Conservation (phyloP, 1,140 invertebrate genomes). For the Drosophila hydei region DNA sequence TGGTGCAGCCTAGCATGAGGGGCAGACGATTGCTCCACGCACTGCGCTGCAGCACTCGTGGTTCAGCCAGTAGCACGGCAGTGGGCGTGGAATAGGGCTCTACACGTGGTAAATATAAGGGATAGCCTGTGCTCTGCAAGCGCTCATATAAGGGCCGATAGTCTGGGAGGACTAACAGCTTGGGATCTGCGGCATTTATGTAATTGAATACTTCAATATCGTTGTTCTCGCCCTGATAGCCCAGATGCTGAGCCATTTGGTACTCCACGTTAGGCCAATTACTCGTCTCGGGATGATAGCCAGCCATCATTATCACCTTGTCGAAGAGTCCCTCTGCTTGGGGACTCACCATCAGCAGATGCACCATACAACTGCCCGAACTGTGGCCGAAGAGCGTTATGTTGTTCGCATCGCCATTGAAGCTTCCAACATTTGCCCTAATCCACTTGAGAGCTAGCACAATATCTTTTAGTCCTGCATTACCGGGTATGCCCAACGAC, state of each 20-base stretch:
- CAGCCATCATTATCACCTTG: conserved; percentile 86
- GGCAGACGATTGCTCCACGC: conserved; percentile 68
- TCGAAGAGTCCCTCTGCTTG: conserved; percentile 85
- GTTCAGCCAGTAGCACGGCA: conserved; percentile 47
- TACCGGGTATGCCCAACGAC: conserved; percentile 85
- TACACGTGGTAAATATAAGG: conserved; percentile 44
- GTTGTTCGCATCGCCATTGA: conserved; percentile 86
- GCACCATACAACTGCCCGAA: conserved; percentile 84
- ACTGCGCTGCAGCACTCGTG: conserved; percentile 43
- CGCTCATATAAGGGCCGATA: conserved; percentile 37
- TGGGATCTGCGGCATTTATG: conserved; percentile 38
- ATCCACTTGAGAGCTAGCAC: conserved; percentile 86
- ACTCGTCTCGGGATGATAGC: conserved; percentile 68
- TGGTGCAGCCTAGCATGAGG: conserved; percentile 59
- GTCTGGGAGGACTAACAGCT: conserved; percentile 31
- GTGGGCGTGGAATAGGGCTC: conserved; percentile 47
- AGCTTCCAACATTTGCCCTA: conserved; percentile 85
- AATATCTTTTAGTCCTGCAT: conserved; percentile 86
- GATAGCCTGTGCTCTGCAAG: neutral
- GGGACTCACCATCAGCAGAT: conserved; percentile 67
- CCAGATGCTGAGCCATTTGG: conserved; percentile 64
- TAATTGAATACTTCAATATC: conserved; percentile 50
- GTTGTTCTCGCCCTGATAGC: conserved; percentile 61
- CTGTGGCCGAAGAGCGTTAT: conserved; percentile 85
- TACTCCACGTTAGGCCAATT: conserved; percentile 50